Evolutionary conservation across 2,888 invertebrate genomes (phyloP), one percentile per base, ranked within the genome.

Genomic region (Himalopsyche tibetana): DNA sequence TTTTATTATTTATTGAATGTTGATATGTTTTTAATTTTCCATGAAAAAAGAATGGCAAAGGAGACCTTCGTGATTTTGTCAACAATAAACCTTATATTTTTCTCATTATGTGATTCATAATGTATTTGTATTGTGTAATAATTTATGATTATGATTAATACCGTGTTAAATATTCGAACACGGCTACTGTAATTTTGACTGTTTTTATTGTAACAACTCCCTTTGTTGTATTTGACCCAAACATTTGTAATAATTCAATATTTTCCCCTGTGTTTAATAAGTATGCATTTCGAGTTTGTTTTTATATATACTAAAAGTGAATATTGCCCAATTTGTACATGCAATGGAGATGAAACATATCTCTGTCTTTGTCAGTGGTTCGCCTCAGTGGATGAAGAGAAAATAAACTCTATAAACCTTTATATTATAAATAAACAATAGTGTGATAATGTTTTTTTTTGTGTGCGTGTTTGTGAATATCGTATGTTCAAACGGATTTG

Each of bases 311-410:
- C 28, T 80, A 55, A 86, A 84, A 82, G 84, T 86, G 83, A 86
- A 86, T 74, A 81, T 74, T 45, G 69, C 45, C 19, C 38, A 12
- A 83, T 83, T 69, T 63, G 63, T 63, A 63, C 63, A 63, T 63
- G 63, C 63, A 19, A 40, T 83, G 55, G 82, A 56, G 79, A 28
- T 51, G 17, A 36, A 11, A 55, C 55, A 74, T 83, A 83, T 85
- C 85, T 86, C 85, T 84, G 86, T 84, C 85, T 84, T 85, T 87
- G 87, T 87, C 87, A 87, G 87, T 86, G 87, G 87, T 87, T 87
- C 87, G 87, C 86, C 87, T 80, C 80, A 42, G 84, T 84, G 80
- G 63, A 63, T 6, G 63, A 63, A 63, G 63, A 63, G 63, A 63
- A 9, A 63, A 63, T 63, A 19, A 28, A 63, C 63, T 63, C 63